Evolutionary conservation across 2,797 vertebrate species (phyloP), one percentile per base, ranked within the genome.

Genomic region (Artibeus lituratus): DNA sequence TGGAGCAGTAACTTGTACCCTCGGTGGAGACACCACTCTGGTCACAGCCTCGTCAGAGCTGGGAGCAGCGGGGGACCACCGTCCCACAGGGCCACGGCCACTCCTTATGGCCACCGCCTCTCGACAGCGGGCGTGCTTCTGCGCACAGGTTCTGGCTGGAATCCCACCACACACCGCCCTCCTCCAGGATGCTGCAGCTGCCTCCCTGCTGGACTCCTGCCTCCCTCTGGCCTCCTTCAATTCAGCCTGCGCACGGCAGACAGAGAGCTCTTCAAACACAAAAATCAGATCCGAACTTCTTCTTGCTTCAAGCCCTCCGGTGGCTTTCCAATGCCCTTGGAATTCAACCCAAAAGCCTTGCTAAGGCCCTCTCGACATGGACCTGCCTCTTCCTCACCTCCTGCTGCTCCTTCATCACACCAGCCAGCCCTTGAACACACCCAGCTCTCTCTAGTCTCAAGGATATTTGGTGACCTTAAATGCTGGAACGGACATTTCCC

Each of bases 161-260:
- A 26, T 6, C 15, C 57, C 69, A 10, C 2, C 0, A 22, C 59
- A 4, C 8, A 7, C 44, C 0, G 0, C 26, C 55, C 3, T 10
- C 8, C 18, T 47, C 7, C 12, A 4, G 1, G 9, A 4, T 0
- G 0, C 29, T 6, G 29, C 37, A 18, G 67, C 1, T 26, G 55
- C 62, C 18, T 24, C 37, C n/a, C 32, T 0, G 39, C 22, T 12
- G 42, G 15, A 15, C 35, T 11, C 19, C 3, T 1, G 19, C n/a
- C 32, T 37, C 24, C 2, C 5, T 16, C 37, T 2, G 18, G 16
- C 51, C 10, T 32, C 10, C 73, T 57, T 44, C 42, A 9, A 8
- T 10, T 18, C 37, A 26, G 26, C 59, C 76, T 6, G 2, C 21
- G 12, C 10, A 1, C 2, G 11, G 65, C 29, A 55, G 65, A 44